Percentiles rank a stretch among this genome's conserved stretches.
Evolutionary conservation across 1,140 invertebrate species (phyloP).

Genomic region (Drosophila insularis): DNA sequence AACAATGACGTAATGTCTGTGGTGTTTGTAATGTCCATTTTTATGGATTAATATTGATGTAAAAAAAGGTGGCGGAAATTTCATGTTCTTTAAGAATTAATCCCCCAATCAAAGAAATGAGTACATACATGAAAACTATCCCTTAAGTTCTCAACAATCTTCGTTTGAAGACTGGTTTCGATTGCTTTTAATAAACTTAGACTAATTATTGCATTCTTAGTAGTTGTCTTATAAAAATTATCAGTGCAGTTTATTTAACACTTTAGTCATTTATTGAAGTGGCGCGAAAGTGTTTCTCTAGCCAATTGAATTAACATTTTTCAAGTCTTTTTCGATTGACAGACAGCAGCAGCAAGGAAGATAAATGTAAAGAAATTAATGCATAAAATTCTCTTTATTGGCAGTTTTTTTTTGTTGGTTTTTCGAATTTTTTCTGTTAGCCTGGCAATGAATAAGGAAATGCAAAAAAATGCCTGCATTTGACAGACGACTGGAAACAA

Average conservation of each 20-base stretch:
- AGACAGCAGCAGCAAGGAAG: constrained; percentile 11
- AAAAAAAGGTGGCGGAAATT: background rate
- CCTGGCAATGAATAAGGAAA: constrained; percentile 46
- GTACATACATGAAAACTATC: too few relatives aligned
- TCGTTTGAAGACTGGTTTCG: too few relatives aligned
- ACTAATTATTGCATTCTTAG: too few relatives aligned
- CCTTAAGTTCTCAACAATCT: too few relatives aligned
- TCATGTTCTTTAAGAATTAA: background rate
- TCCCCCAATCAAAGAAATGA: background rate
- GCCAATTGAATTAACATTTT: constrained; percentile 56
- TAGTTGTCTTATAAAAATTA: too few relatives aligned
- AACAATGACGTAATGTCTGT: constrained; percentile 45
- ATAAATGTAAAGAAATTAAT: constrained; percentile 55
- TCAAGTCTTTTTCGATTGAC: constrained; percentile 28
- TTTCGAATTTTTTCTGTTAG: background rate
- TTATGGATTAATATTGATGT: constrained; percentile 21
- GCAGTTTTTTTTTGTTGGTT: constrained; percentile 55
- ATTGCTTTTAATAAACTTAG: too few relatives aligned
- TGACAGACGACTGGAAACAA: constrained; percentile 65
- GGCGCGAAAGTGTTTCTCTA: constrained; percentile 2
- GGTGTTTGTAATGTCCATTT: constrained; percentile 23
- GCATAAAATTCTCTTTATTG: constrained; percentile 70
- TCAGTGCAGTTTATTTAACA: background rate
- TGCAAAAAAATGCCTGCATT: constrained; percentile 43
- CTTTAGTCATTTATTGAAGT: background rate